Conservation (phyloP, 2,797 vertebrate genomes). For the Leptodactylus fallax region DNA sequence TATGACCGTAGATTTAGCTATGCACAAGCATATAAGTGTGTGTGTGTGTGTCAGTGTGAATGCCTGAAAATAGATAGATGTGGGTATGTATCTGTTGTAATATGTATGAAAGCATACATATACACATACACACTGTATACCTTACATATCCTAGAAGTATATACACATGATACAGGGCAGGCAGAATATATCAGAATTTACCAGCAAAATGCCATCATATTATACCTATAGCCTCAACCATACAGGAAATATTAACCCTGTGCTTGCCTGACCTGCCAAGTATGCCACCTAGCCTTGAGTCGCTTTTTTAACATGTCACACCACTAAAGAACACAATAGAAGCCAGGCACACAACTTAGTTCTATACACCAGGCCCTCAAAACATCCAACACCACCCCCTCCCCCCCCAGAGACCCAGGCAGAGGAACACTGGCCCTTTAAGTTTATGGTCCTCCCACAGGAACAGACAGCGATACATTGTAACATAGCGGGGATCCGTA, state of each 20-base stretch:
- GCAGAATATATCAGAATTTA: too few relatives aligned
- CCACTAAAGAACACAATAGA: background rate
- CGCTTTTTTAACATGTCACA: too few relatives aligned
- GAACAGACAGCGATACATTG: background rate
- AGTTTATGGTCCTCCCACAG: background rate
- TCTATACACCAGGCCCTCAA: background rate
- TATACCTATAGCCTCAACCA: background rate
- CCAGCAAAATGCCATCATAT: background rate
- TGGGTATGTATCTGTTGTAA: background rate
- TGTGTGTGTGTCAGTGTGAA: too few relatives aligned
- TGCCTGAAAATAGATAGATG: background rate
- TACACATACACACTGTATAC: too few relatives aligned
- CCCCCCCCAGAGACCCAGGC: background rate
- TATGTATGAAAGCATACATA: too few relatives aligned
- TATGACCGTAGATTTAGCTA: background rate
- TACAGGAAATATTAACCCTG: background rate
- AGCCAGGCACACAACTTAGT: background rate
- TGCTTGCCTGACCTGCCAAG: background rate
- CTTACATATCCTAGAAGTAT: background rate
- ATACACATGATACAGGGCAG: background rate
- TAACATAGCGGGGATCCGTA: background rate
- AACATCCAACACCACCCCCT: background rate
- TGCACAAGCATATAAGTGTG: background rate
- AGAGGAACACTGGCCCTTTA: slow-evolving; percentile 8
- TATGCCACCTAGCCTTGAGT: too few relatives aligned